Conservation (phyloP, 2,113 vertebrate species). For the Boleophthalmus pectinirostris region DNA sequence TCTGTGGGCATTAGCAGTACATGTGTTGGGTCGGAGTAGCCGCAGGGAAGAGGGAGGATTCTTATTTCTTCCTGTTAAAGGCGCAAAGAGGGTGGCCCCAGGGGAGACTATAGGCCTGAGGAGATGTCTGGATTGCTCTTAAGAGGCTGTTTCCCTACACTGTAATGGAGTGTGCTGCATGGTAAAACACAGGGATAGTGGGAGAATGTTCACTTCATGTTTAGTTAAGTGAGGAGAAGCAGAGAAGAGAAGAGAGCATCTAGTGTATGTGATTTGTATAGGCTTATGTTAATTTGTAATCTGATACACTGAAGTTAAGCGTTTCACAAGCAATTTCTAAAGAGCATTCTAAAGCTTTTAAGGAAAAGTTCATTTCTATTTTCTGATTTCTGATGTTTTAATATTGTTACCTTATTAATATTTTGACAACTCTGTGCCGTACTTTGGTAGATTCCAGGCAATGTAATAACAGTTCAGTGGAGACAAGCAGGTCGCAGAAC, state of each 20-base stretch:
- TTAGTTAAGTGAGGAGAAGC: slow-evolving; percentile 56
- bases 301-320: not conserved
- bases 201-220: slow-evolving; percentile 65
- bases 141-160: slow-evolving; percentile 69
- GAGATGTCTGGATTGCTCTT: slow-evolving; percentile 78
- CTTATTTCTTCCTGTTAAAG: slow-evolving; percentile 68
- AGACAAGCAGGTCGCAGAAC: no score
- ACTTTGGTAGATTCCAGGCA: no score
- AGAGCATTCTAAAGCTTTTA: no score
- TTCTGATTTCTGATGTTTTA: no score
- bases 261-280: not conserved
- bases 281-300: not conserved
- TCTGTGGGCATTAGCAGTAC: slow-evolving; percentile 73
- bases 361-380: no score
- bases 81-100: slow-evolving; percentile 65
- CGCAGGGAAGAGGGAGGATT: slow-evolving; percentile 53
- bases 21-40: slow-evolving; percentile 63
- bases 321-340: no score
- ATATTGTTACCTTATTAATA: no score
- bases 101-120: slow-evolving; percentile 66
- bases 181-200: slow-evolving; percentile 66
- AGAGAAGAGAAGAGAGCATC: slow-evolving; percentile 10
- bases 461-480: no score
- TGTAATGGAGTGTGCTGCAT: slow-evolving; percentile 77
- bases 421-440: no score